Base-by-base conservation (phyloP, 2,113 vertebrate species). In the Siphamia tubifer region DNA sequence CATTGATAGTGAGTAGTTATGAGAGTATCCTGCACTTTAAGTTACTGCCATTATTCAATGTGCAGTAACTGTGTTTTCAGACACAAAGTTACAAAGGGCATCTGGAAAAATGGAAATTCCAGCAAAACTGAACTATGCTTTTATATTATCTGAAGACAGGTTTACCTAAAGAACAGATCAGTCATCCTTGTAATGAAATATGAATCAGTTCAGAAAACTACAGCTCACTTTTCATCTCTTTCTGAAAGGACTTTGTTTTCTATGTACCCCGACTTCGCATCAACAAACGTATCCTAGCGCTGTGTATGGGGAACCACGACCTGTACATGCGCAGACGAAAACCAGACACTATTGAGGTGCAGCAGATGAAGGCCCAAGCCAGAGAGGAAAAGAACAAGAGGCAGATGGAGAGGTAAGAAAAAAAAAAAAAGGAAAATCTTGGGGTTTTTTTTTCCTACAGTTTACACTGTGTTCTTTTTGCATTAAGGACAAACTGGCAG, bases 221-320 rank as follows among this genome's bases (percentile, higher is more conserved):
- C 5, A 30, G 38, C 32, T 8, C 15, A 65, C 8, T 45, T 25
- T 3, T 32, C 21, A 20, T 61, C 39, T 60, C 23, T 77, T 10
- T 55, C 43, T 35, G 19, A 17, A 94, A 90, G 98, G 98, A 99
- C 83, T 99, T 98, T 66, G 94, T 99, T 69, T 99, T 99, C 89
- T 99, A 99, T 0, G 96, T 97, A 0, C 96, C 96, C 5, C 96
- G 98, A 8, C 94, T 99, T 74, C 93, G 97, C 72, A 98, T 99
- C 71, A 99, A 99, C 93, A 99, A 99, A 89, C 93, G 98, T 11
- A 97, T 99, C 86, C 90, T 99, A 84, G 96, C 97, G 52, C 89
- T 99, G 25, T 99, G 98, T 76, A 99, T 99, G 95, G 98, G 97
- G n/a, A 99, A 99, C 81, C 98, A 99, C 0, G 98, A 99, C 54